These are phyloP conservation scores for Kobus ellipsiprymnus DNA, from an alignment of 2,113 vertebrate genomes.

Conservation along the genomic window DNA sequence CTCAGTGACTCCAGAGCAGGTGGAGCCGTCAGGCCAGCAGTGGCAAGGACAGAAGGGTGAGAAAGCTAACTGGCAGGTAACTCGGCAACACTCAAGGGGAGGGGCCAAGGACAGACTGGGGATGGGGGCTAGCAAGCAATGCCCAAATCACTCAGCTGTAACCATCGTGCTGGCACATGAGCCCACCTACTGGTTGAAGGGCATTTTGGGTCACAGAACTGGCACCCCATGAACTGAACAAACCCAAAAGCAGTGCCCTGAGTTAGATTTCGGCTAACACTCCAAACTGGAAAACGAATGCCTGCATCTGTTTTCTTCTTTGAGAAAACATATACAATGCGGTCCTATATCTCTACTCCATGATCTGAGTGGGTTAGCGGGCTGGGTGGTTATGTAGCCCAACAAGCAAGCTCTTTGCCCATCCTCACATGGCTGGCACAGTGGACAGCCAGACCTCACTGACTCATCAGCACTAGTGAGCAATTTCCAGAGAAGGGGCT, in stretches of 20 bases:
- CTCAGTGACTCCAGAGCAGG: neutral
- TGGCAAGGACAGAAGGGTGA: neutral
- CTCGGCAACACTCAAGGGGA: neutral
- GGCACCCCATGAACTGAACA: neutral
- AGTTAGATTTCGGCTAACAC: neutral
- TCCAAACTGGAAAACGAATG: neutral
- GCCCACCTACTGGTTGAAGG: neutral
- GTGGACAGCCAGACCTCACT: neutral
- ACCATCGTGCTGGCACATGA: rapidly evolving
- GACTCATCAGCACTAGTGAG: neutral
- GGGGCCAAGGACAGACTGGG: neutral
- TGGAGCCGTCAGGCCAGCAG: neutral
- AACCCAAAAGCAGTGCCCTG: neutral
- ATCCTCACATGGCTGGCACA: neutral
- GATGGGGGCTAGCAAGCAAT: neutral
- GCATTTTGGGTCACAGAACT: neutral
- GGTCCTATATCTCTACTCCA: rapidly evolving
- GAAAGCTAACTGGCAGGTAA: neutral
- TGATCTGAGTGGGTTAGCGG: neutral
- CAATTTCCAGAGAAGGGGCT: neutral
- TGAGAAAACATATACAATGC: neutral
- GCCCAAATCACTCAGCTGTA: neutral
- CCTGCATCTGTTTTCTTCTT: neutral
- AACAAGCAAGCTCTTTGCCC: too few relatives aligned
- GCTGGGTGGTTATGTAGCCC: neutral